phyloP scores from a whole-genome alignment of 2,888 invertebrate genomes.

The Scrobipalpa atriplicella region DNA sequence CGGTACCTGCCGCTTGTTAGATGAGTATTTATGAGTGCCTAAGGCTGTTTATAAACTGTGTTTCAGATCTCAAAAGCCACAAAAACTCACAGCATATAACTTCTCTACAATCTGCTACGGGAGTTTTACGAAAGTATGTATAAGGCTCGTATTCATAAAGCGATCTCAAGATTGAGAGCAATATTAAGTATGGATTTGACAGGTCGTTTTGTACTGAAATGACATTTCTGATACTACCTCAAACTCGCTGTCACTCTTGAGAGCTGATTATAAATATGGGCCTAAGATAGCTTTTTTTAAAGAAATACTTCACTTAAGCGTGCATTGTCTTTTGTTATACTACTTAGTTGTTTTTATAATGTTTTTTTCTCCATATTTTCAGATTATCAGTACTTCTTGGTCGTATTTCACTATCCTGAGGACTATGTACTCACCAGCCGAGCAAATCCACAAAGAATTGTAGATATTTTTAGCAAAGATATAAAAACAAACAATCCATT shows the following conservation, averaged over 20 bases:
- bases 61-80: constrained; percentile 51
- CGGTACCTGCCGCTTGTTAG: neutral
- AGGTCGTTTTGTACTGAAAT: too few species aligned
- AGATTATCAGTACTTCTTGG: constrained; percentile 76
- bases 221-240: too few species aligned
- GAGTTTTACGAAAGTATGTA: constrained; percentile 66
- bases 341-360: neutral
- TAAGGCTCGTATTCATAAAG: too few species aligned
- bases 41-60: neutral
- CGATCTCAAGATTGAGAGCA: too few species aligned
- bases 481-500: neutral
- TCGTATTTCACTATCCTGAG: constrained; percentile 71
- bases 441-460: constrained; percentile 11
- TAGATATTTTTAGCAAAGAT: neutral
- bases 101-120: constrained; percentile 66
- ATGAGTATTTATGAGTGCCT: too few species aligned
- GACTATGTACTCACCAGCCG: constrained; percentile 60
- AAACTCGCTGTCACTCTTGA: too few species aligned
- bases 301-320: too few species aligned
- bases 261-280: neutral
- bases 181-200: too few species aligned
- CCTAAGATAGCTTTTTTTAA: neutral
- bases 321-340: too few species aligned
- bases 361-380: constrained; percentile 41
- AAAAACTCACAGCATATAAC: constrained; percentile 66